Base-by-base conservation (phyloP, 1,140 invertebrate genomes). In the Reticulitermes speratus region DNA sequence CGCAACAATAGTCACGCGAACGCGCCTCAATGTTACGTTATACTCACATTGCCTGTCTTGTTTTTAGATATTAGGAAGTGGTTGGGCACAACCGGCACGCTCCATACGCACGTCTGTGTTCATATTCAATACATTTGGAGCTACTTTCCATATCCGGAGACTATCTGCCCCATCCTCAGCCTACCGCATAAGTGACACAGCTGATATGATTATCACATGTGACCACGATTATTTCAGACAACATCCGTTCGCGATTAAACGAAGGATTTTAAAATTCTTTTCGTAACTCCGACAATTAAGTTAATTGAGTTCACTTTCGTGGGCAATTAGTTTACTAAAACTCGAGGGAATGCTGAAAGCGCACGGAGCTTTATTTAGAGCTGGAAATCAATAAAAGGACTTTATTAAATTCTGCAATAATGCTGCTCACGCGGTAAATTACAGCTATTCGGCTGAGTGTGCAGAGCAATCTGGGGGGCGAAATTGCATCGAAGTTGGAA, bases 201-300 rank as follows among this genome's bases (percentile, higher is more conserved):
- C 1, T 48, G 14, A 48, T 16, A 48, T 48, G 45, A 7, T 16
- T 16, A 48, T 16, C 45, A 48, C 9, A 48, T 1, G 45, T 48
- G 45, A 16, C 7, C 45, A 48, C 14, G 45, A 12, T 11, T 48
- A 48, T 48, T 48, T 48, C 45, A 48, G 45, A 48, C 45, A 16
- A 48, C 45, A 48, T 9, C 45, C 45, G 14, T 0, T 48, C 88
- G 84, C 89, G 89, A 44, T 90, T 86, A 0, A 89, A 89, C 12
- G 90, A 90, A 9, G 89, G 89, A 88, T 90, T 91, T 65, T 65
- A 65, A 65, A 65, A 65, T 19, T 65, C 25, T 12, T 65, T 65
- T 48, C 1, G 19, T 0, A 65, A 23, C 16, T 19, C 19, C 7
- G 19, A 65, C 59, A 65, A 65, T 65, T 19, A 65, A 65, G 59